These are phyloP conservation scores for Megaceryle alcyon DNA, from an alignment of 2,797 vertebrate species.

Conservation along the genomic window DNA sequence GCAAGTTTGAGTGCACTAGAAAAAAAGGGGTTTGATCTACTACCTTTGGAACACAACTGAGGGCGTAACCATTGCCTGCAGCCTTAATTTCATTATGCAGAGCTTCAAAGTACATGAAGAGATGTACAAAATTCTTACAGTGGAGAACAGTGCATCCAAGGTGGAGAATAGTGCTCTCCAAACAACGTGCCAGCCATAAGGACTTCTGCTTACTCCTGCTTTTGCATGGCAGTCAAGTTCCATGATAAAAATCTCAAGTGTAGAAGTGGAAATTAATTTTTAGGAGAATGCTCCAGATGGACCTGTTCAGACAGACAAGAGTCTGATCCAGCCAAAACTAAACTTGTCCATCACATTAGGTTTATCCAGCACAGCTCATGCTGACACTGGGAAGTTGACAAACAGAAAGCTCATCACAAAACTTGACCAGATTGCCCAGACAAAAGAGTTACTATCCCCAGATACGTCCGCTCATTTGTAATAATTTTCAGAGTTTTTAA, in stretches of 20 bases:
- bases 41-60: neutral
- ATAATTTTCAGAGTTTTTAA: neutral
- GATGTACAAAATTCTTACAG: neutral
- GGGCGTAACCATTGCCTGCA: neutral
- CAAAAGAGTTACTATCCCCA: neutral
- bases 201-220: neutral
- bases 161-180: neutral
- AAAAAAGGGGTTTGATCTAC: neutral
- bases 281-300: neutral
- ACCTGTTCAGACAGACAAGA: neutral
- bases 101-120: neutral
- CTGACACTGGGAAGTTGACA: neutral
- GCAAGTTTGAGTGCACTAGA: neutral
- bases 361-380: neutral
- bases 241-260: neutral
- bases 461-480: rapidly evolving
- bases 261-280: neutral
- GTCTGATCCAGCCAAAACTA: neutral
- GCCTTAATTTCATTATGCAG: neutral
- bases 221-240: neutral
- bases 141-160: too few relatives aligned
- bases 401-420: neutral
- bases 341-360: neutral
- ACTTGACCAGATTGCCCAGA: neutral
- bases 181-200: neutral